Percentiles rank a stretch among this genome's conserved stretches.
Evolutionary conservation across 1,140 invertebrate species (phyloP).

Genomic region (Eueides isabella): DNA sequence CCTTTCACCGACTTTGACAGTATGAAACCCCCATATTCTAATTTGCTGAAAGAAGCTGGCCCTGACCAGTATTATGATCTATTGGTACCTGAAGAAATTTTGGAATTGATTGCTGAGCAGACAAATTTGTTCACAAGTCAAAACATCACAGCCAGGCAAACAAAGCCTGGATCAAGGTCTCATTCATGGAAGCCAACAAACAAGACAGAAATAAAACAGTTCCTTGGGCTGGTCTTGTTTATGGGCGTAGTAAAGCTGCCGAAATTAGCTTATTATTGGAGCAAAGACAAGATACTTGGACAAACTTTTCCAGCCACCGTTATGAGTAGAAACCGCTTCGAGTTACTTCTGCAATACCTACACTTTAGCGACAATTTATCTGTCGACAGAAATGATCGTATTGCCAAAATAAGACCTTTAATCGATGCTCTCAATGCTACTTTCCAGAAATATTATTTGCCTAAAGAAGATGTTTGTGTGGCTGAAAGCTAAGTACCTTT

Average conservation of each 20-base stretch:
- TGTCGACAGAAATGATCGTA: conserved; percentile 48
- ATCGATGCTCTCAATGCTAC: conserved; percentile 52
- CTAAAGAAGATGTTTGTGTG: conserved; percentile 60
- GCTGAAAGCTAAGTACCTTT: conserved; percentile 63
- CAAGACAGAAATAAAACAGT: conserved; percentile 54
- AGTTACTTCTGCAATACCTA: background rate
- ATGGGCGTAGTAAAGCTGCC: conserved; percentile 56
- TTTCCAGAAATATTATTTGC: conserved; percentile 61
- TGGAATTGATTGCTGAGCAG: conserved; percentile 56
- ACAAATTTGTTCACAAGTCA: conserved; percentile 35
- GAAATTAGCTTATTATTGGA: conserved; percentile 56
- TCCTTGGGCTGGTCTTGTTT: conserved; percentile 54
- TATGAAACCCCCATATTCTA: conserved; percentile 52
- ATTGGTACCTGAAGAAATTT: conserved; percentile 54
- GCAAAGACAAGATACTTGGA: conserved; percentile 51
- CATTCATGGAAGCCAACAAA: conserved; percentile 56
- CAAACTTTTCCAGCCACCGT: conserved; percentile 54
- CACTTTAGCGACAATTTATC: conserved; percentile 41
- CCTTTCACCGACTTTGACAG: conserved; percentile 51
- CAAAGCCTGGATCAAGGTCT: conserved; percentile 54
- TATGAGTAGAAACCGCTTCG: conserved; percentile 50
- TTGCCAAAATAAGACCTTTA: conserved; percentile 49
- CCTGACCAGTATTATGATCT: conserved; percentile 50
- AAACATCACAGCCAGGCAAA: conserved; percentile 44
- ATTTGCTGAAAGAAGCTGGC: conserved; percentile 50